Base-by-base conservation (phyloP, 2,797 vertebrate species). In the Sciurus carolinensis region DNA sequence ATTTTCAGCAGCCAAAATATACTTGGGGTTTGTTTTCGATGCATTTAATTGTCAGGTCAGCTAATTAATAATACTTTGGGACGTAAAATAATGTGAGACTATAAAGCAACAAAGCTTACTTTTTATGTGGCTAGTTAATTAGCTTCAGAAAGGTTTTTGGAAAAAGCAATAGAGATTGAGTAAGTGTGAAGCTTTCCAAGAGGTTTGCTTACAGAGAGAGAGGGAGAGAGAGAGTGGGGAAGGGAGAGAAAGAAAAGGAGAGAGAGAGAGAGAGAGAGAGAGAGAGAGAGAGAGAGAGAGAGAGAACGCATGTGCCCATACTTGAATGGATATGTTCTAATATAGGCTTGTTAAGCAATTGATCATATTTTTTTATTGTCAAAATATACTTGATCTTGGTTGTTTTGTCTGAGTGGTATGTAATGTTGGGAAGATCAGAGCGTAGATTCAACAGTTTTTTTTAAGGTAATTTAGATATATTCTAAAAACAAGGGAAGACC, bases 401-500 rank as follows among this genome's bases (percentile, higher is more conserved):
- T 18, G 1, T 64, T 90, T 94, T 84, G 4, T 39, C 22, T 14
- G 80, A 77, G 17, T 42, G 79, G 20, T 59, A 79, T 39, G 22
- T 72, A 39, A 72, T 77, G 2, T 33, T 87, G 36, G 18, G 7
- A 14, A 69, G 6, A 57, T 39, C 7, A 57, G 33, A 92, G 69
- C 24, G 13, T 17, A 86, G 36, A 77, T 44, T 2, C 14, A 89
- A 67, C 17, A 44, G 18, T 42, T 14, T 1, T 22, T 84, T 69
- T 84, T 73, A 18, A 84, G 13, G 20, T 71, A 91, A 92, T 75
- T 83, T 75, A 71, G 8, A 73, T 28, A 59, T 47, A 47, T 67
- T 95, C 12, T 83, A 66, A 96, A 89, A 91, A 47, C 57, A 94
- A 94, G 14, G 33, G 9, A 39, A 66, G 1, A 24, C 12, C 62